Evolutionary conservation across 1,140 invertebrate species (phyloP).

Genomic region (Alviniconcha marisindica): DNA sequence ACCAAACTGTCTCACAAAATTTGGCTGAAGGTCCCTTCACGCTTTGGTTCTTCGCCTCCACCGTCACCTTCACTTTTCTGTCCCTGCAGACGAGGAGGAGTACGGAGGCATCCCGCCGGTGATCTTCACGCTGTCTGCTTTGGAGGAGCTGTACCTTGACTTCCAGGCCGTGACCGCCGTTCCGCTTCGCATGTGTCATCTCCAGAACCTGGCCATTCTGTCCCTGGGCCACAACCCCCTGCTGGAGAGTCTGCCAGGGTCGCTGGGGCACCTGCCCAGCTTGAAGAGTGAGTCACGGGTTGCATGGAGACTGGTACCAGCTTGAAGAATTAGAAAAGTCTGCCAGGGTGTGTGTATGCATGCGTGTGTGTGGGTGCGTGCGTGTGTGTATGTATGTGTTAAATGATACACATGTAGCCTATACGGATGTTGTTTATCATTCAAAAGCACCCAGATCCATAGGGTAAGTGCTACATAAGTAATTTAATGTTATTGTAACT

Average conservation of each 20-base stretch:
- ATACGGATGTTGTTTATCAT: too few relatives aligned
- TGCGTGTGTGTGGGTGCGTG: constrained; percentile 2
- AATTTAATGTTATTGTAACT: too few relatives aligned
- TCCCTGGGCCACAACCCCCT: constrained; percentile 59
- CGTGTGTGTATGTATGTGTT: background rate
- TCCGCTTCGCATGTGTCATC: constrained; percentile 58
- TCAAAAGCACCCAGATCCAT: too few relatives aligned
- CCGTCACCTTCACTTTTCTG: too few relatives aligned
- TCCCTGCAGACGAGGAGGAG: constrained; percentile 54
- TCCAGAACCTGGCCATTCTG: constrained; percentile 57
- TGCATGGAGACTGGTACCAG: too few relatives aligned
- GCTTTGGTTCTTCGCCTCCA: too few relatives aligned
- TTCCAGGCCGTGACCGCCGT: constrained; percentile 64
- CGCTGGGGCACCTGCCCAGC: constrained; percentile 61
- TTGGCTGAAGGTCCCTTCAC: too few relatives aligned
- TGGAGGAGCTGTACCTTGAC: constrained; percentile 60
- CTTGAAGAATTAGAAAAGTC: too few relatives aligned
- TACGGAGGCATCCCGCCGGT: constrained; percentile 66
- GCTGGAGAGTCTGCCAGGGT: constrained; percentile 62
- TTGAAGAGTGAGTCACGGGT: constrained; percentile 55
- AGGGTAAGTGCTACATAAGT: too few relatives aligned
- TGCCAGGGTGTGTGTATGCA: background rate
- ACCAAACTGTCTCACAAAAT: too few relatives aligned
- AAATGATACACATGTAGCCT: too few relatives aligned
- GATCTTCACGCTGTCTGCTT: constrained; percentile 56